Percentiles rank a stretch among this genome's conserved stretches.
These are phyloP conservation scores for Aplodontia rufa DNA, from an alignment of 2,113 vertebrate genomes.

Conservation along the genomic window DNA sequence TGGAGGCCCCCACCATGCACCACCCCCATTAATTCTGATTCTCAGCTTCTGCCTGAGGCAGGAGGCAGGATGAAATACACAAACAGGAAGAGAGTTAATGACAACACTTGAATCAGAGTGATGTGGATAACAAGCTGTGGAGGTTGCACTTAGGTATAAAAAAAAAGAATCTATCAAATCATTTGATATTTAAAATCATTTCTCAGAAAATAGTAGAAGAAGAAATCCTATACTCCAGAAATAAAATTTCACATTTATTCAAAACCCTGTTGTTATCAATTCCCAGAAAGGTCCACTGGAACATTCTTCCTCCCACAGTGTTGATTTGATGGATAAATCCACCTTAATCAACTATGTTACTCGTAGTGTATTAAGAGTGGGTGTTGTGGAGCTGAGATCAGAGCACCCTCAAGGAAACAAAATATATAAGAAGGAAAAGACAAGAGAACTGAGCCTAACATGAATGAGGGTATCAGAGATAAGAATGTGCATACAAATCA, in stretches of 20 bases:
- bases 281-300: conserved; percentile 17
- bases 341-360: not conserved
- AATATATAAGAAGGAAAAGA: not conserved
- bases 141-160: not conserved
- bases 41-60: conserved; percentile 9
- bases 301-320: not conserved
- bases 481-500: not conserved
- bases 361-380: not conserved
- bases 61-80: not conserved
- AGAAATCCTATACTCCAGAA: not conserved
- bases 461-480: not conserved
- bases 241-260: not conserved
- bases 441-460: not conserved
- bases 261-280: not conserved
- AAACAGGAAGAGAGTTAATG: not conserved
- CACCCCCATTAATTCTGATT: not conserved
- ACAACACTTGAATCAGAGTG: not conserved
- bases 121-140: not conserved
- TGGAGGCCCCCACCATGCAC: not conserved
- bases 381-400: not conserved
- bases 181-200: not conserved
- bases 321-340: not conserved
- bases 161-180: not conserved
- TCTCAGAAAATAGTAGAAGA: not conserved
- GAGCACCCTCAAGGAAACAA: not conserved